Percentiles rank a stretch among this genome's conserved stretches.
Evolutionary conservation across 2,797 vertebrate species (phyloP).

Genomic region (Taeniopygia guttata): DNA sequence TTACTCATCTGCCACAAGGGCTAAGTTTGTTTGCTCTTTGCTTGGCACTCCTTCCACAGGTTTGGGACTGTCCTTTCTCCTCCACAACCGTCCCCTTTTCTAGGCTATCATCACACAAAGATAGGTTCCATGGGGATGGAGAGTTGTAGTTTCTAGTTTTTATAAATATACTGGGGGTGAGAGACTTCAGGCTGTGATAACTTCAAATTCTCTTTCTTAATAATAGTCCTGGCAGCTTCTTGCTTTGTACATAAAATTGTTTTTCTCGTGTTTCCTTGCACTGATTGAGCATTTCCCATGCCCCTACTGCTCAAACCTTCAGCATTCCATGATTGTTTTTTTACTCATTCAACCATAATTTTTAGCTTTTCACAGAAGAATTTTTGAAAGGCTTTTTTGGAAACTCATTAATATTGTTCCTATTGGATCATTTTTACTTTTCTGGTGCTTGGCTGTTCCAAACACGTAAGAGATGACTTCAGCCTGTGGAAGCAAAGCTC

Average conservation of each 20-base stretch:
- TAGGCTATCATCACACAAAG: not conserved
- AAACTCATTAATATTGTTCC: not conserved
- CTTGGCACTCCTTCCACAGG: fast-evolving
- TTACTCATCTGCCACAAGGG: not conserved
- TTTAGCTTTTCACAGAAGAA: not conserved
- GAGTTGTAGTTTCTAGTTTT: not conserved
- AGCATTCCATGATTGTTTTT: not conserved
- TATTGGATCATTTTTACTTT: not conserved
- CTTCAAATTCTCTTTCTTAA: not conserved
- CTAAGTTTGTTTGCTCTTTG: not conserved
- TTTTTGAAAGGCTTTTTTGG: not conserved
- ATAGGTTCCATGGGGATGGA: not conserved
- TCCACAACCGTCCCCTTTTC: not conserved
- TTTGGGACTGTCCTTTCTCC: not conserved
- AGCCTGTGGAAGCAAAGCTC: not conserved
- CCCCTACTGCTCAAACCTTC: not conserved
- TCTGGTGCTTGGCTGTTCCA: not conserved
- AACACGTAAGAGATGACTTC: not conserved
- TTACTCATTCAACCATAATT: not conserved
- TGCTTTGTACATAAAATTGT: not conserved
- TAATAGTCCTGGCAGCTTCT: not conserved
- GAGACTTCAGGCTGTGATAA: not conserved
- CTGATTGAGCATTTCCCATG: not conserved
- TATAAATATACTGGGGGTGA: fast-evolving
- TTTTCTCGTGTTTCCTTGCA: not conserved